Evolutionary conservation across 2,888 invertebrate genomes (phyloP).

Genomic region (Sphinx pinastri): DNA sequence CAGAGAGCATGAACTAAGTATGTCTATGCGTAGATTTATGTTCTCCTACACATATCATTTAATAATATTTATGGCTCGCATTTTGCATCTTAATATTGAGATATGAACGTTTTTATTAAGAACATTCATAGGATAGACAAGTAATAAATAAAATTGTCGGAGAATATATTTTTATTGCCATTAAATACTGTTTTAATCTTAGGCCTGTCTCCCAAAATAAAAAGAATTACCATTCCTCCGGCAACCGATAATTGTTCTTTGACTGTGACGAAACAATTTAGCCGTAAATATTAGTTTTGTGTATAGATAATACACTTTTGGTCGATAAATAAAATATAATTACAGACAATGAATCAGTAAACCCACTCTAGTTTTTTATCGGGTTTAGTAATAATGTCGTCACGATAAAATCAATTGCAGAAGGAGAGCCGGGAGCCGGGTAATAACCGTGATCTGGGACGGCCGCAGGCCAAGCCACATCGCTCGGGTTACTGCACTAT

Average conservation of each 20-base stretch:
- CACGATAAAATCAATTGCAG: slow-evolving; percentile 77
- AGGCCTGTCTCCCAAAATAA: slow-evolving; percentile 35
- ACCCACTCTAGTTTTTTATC: slow-evolving; percentile 56
- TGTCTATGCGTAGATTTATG: not conserved
- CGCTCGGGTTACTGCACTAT: slow-evolving; percentile 25
- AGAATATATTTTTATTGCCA: slow-evolving; percentile 17
- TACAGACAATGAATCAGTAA: slow-evolving; percentile 45
- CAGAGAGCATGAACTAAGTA: not conserved
- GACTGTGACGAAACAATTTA: slow-evolving; percentile 46
- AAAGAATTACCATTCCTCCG: slow-evolving; percentile 32
- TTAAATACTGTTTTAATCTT: slow-evolving; percentile 25
- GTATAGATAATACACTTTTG: slow-evolving; percentile 57
- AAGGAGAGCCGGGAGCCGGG: slow-evolving; percentile 65
- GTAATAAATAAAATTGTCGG: slow-evolving; percentile 14
- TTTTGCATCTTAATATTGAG: slow-evolving; percentile 20
- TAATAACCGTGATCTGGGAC: slow-evolving; percentile 68
- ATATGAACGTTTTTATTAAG: slow-evolving; percentile 11
- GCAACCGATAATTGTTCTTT: slow-evolving; percentile 39
- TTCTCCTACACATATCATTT: slow-evolving; percentile 4
- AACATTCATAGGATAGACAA: slow-evolving; percentile 3
- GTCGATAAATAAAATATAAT: slow-evolving; percentile 60
- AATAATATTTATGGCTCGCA: slow-evolving; percentile 11
- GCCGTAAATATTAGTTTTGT: slow-evolving; percentile 54
- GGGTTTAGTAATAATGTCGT: slow-evolving; percentile 71
- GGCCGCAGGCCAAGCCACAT: slow-evolving; percentile 43